These are phyloP conservation scores for Melanophora roralis DNA, from an alignment of 2,888 invertebrate species.

Conservation along the genomic window DNA sequence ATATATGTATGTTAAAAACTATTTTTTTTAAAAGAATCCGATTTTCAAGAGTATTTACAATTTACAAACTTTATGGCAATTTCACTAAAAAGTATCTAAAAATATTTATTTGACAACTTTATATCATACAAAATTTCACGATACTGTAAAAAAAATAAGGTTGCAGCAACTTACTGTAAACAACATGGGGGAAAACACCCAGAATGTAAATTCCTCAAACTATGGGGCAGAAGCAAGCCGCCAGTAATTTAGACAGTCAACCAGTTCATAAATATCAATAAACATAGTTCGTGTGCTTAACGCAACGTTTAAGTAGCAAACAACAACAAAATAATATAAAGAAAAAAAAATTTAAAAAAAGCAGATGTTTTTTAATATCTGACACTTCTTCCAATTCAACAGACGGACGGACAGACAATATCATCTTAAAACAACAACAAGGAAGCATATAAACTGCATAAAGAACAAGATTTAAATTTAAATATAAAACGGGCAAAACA, in stretches of 20 bases:
- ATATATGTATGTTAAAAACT: too few relatives aligned
- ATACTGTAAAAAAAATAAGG: neutral
- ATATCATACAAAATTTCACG: too few relatives aligned
- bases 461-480: constrained; percentile 25
- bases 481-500: constrained; percentile 15
- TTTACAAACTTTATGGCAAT: too few relatives aligned
- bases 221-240: neutral
- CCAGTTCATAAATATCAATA: neutral
- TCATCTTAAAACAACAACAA: neutral
- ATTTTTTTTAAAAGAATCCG: too few relatives aligned
- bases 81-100: too few relatives aligned
- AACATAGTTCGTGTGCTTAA: constrained; percentile 24
- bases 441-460: constrained; percentile 11
- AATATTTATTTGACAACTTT: too few relatives aligned
- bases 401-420: neutral
- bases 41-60: too few relatives aligned
- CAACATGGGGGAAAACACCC: neutral
- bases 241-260: neutral
- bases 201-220: constrained; percentile 3
- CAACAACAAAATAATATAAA: neutral
- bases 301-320: neutral
- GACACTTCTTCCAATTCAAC: constrained; percentile 14
- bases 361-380: constrained; percentile 55
- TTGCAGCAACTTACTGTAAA: constrained; percentile 5
- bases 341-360: constrained; percentile 13